Base-by-base conservation (phyloP, 2,797 vertebrate genomes). In the Caiman crocodilus region DNA sequence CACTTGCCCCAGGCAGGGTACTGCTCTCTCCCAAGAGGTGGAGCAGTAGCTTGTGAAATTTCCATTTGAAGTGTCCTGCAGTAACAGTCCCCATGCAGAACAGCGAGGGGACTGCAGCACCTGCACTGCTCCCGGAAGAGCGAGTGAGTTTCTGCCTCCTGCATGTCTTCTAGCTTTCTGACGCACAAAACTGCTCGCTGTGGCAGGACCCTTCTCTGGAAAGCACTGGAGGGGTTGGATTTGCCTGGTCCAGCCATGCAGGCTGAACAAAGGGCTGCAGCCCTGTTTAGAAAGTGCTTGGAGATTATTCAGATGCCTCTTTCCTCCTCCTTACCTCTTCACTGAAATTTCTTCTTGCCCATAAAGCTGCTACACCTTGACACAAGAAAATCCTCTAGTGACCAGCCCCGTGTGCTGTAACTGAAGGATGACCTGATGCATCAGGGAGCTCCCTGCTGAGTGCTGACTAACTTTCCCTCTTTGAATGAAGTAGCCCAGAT, bases 361-460 rank as follows among this genome's bases (percentile, higher is more conserved):
- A 15, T 18, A 14, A 59, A 1, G 21, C 69, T 81, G 76, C 57
- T 64, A 5, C 0, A 1, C 63, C 74, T 74, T 74, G 9, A 1
- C 5, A 59, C 2, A 18, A 7, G 3, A 59, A n/a, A 6, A 25
- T 4, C 4, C 69, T 82, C 77, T 25, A 25, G 32, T 42, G 35
- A 50, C 7, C 42, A 50, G 42, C 42, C 42, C 10, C 42, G 2
- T 10, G 9, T 50, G 42, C 42, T 50, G 42, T 50, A 50, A 11
- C 42, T 50, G 42, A 50, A 50, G 42, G 42, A 50, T 50, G 42
- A 50, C 42, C 42, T 50, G 42, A 50, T 50, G 42, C 42, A 50
- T 50, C 0, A n/a, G 63, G 15, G 25, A 6, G 2, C 58, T 79
- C n/a, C 13, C 21, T 1, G 1, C 75, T 50, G 75, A 6, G 14